Evolutionary conservation across 2,888 invertebrate species (phyloP), one percentile per base, ranked within the genome.

Genomic region (Amphipyra tragopoginis): DNA sequence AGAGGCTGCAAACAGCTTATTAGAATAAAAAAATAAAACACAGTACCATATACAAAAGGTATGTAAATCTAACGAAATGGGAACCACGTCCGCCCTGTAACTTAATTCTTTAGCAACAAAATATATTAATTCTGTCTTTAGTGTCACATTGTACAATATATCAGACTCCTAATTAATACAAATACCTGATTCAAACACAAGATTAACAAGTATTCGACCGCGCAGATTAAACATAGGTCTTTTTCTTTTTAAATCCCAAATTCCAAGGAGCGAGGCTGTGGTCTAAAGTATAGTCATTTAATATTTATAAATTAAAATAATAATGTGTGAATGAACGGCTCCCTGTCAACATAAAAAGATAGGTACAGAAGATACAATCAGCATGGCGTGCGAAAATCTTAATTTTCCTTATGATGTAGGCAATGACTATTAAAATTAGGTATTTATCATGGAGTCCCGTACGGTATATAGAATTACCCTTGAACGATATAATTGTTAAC

Each of bases 301-400:
- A 65, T 78, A 75, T 60, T 67, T 71, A 60, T 67, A 65, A 52
- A 65, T 78, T 67, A 60, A 72, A 64, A 71, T 64, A 77, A 77
- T 75, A 75, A 66, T 71, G 61, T 60, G 61, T 63, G 78, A 74
- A 73, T 73, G 55, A 51, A 53, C 47, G 48, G 55, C 64, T 75
- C 55, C 79, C 66, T 75, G 53, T 0, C 21, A 9, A 13, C 34
- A 15, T 10, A 15, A 5, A 48, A 15, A n/a, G n/a, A 15, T 13
- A 34, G 0, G 6, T 0, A 0, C 55, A 67, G 49, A 36, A 66
- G 44, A 26, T 6, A 0, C 21, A 61, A 26, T 66, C 6, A 4
- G 7, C 2, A 2, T n/a, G 11, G 15, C 9, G 8, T 29, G 29
- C 5, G 29, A 29, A 29, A 29, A 29, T 29, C 29, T 2, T 7